These are phyloP conservation scores for Stenolophus ochropezus DNA, from an alignment of 2,888 invertebrate species.

Conservation along the genomic window DNA sequence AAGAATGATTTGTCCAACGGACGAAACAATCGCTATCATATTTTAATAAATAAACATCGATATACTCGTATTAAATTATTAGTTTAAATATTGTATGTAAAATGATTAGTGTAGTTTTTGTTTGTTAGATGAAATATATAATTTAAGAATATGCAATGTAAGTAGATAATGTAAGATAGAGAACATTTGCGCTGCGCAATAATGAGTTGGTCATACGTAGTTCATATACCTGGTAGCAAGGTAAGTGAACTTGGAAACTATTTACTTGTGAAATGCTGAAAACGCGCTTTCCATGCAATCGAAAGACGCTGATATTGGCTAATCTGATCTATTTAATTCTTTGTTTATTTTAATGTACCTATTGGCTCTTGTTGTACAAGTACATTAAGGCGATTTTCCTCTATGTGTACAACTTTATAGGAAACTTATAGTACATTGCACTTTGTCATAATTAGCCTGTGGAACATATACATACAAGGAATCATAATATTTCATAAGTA, in stretches of 20 bases:
- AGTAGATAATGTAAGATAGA: conserved; percentile 21
- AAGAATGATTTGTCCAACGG: no score
- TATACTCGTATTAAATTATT: no score
- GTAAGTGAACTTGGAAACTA: conserved; percentile 52
- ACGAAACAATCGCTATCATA: no score
- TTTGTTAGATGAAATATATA: neutral
- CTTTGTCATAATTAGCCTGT: conserved; percentile 25
- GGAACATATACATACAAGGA: neutral
- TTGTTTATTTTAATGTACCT: conserved; percentile 46
- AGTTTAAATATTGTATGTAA: no score
- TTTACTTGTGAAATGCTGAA: conserved; percentile 43
- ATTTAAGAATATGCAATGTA: conserved; percentile 10
- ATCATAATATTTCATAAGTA: conserved; percentile 9
- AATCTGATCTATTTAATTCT: conserved; percentile 53
- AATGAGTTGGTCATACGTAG: conserved; percentile 4
- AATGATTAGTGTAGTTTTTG: no score
- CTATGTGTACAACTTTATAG: neutral
- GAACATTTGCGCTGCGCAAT: neutral
- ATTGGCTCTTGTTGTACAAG: neutral
- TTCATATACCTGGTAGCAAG: conserved; percentile 43
- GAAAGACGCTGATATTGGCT: conserved; percentile 55
- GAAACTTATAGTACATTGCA: conserved; percentile 40
- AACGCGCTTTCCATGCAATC: conserved; percentile 38
- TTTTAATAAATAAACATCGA: no score
- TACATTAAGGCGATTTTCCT: conserved; percentile 20